Evolutionary conservation across 2,797 vertebrate genomes (phyloP), one percentile per base, ranked within the genome.

Genomic region (Artibeus jamaicensis): DNA sequence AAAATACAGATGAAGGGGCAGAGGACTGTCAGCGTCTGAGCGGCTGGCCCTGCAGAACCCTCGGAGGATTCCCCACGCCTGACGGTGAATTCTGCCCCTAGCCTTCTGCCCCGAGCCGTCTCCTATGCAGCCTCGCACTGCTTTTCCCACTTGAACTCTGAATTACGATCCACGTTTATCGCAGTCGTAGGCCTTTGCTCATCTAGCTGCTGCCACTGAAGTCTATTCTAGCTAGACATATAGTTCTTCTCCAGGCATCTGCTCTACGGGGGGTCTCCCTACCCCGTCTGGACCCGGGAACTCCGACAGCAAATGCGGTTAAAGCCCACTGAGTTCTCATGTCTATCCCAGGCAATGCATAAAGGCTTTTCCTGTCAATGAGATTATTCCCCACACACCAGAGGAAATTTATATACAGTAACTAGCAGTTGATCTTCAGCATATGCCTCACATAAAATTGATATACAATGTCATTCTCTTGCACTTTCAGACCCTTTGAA

Each of bases 171-270:
- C 39, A 68, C 16, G 39, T 67, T 67, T 14, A 55, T 93, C 87
- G 70, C 39, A 73, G 48, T 50, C 62, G 67, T 81, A 46, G 39
- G 79, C 18, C 26, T 89, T 71, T 78, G 50, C 57, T 92, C 88
- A 48, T 37, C 10, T 3, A 21, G 59, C 55, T 46, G 29, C 70
- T 53, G 67, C 6, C 21, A 21, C n/a, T 44, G 26, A 90, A 84
- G 32, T 57, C 78, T 14, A 10, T 46, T 86, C 70, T n/a, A 87
- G 26, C 65, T 32, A 37, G 85, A 92, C 93, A 76, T 19, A 44
- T 19, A 44, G 73, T 89, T 68, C 68, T 74, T 91, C 68, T 67
- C 44, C 82, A 82, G 42, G 34, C 14, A 19, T 26, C 37, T 79
- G 67, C 91, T 53, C 78, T 22, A 48, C 74, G 32, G 16, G 37